A percentile compares a stretch with the other conserved stretches of the same genome.
These are phyloP conservation scores for Macropis europaea DNA, from an alignment of 2,888 invertebrate genomes.

Conservation along the genomic window DNA sequence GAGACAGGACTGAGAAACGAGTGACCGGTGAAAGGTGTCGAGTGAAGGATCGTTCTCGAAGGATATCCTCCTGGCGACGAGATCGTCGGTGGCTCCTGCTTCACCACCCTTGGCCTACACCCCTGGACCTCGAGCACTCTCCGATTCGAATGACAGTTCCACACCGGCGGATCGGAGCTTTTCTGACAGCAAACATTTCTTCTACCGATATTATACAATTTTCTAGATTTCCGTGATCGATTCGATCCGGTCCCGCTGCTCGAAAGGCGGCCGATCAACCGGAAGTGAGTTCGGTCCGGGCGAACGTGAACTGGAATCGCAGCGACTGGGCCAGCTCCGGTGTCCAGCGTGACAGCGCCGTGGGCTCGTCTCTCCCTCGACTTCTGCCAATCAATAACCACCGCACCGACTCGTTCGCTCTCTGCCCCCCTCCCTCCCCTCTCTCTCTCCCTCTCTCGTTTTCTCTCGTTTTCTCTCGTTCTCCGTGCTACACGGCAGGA, in stretches of 20 bases:
- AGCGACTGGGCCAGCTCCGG: conserved; percentile 18
- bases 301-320: background rate
- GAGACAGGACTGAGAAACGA: background rate
- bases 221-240: no score
- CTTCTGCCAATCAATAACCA: conserved; percentile 72
- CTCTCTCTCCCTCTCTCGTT: background rate
- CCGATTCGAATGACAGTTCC: background rate
- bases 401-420: conserved; percentile 64
- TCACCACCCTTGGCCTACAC: conserved; percentile 41
- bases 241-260: no score
- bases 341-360: conserved; percentile 57
- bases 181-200: no score
- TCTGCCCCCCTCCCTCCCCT: conserved; percentile 26
- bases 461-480: background rate
- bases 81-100: background rate
- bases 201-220: no score
- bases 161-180: no score
- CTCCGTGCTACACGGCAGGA: conserved; percentile 8
- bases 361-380: conserved; percentile 60
- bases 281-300: no score
- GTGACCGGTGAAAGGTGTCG: conserved; percentile 17
- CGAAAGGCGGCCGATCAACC: no score
- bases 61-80: background rate
- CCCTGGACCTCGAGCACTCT: background rate
- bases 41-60: background rate